A percentile compares a stretch with the other conserved stretches of the same genome.
phyloP scores from a whole-genome alignment of 2,888 invertebrate genomes.

The Nomada hirtipes region DNA sequence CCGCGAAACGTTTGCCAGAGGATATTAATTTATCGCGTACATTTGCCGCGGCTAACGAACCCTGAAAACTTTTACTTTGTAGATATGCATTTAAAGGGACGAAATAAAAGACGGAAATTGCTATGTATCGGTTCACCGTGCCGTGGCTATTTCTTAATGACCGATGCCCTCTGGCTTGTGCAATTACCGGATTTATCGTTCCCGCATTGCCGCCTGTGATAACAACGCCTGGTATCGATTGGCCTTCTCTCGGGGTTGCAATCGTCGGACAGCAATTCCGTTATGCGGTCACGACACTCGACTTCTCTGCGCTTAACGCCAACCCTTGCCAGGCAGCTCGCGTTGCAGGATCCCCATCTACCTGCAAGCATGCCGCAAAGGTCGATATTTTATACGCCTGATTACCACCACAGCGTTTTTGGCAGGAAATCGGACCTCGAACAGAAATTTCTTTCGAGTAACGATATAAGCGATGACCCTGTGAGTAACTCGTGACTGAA shows the following conservation, averaged over 20 bases:
- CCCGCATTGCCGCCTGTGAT: slow-evolving; percentile 76
- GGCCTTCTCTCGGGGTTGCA: slow-evolving; percentile 77
- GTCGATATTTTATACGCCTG: slow-evolving; percentile 7
- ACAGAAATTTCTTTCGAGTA: neutral
- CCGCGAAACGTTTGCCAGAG: neutral
- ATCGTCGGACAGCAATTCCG: slow-evolving; percentile 74
- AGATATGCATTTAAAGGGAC: neutral
- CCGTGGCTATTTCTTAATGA: neutral
- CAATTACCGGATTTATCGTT: slow-evolving; percentile 78
- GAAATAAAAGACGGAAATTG: neutral
- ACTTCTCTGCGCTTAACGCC: slow-evolving; percentile 78
- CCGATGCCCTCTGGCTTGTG: neutral
- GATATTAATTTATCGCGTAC: neutral
- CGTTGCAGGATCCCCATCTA: slow-evolving; percentile 79
- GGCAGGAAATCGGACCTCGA: neutral
- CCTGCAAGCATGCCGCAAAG: slow-evolving; percentile 64
- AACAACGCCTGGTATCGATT: slow-evolving; percentile 77
- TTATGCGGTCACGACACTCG: slow-evolving; percentile 77
- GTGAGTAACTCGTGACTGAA: neutral
- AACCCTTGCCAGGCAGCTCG: slow-evolving; percentile 75
- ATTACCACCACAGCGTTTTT: neutral
- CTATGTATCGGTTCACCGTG: neutral
- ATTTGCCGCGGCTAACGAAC: neutral
- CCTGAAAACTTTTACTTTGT: neutral
- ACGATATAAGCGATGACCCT: neutral